phyloP scores from a whole-genome alignment of 2,797 vertebrate genomes.

The Micropoecilia bifurca region DNA sequence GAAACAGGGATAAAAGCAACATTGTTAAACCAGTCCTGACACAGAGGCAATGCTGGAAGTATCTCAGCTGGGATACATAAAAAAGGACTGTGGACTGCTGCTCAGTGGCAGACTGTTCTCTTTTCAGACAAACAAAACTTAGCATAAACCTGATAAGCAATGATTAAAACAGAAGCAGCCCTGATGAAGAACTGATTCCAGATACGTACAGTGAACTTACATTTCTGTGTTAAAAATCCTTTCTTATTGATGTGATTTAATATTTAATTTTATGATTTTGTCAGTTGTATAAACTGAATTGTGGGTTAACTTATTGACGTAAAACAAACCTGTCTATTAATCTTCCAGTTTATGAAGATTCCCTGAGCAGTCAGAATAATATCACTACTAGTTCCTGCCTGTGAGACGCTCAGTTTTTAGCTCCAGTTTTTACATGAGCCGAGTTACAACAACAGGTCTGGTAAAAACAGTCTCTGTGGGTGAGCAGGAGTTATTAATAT shows the following conservation, averaged over 20 bases:
- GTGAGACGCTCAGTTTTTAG: neutral
- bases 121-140: no score
- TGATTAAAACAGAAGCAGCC: neutral
- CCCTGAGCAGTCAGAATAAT: neutral
- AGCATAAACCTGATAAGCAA: neutral
- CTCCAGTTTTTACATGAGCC: neutral
- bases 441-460: neutral
- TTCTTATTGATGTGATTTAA: neutral
- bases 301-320: neutral
- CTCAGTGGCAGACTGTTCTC: no score
- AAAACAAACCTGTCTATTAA: neutral
- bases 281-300: neutral
- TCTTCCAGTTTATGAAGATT: neutral
- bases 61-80: no score
- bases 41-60: no score
- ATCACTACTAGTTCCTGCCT: neutral
- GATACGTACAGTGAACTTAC: neutral
- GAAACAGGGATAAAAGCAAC: no score
- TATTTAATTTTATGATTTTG: neutral
- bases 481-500: neutral
- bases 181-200: neutral
- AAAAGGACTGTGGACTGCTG: no score
- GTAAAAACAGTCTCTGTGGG: neutral
- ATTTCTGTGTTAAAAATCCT: neutral
- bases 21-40: no score